Conservation (phyloP, 2,888 invertebrate species). For the Sinopyrophorus schimmeli region DNA sequence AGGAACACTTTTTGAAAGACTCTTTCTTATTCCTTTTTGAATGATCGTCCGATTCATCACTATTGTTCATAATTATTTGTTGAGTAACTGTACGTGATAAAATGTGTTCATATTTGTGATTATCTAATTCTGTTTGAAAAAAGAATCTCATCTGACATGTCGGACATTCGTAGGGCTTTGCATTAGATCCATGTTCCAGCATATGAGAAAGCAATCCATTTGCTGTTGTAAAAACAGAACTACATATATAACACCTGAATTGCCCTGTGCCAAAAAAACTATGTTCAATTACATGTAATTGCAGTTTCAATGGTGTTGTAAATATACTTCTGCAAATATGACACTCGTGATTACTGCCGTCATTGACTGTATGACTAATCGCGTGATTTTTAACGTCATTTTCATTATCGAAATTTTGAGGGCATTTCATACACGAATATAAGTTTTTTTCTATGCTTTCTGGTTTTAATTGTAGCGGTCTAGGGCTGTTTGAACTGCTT, state of each 20-base stretch:
- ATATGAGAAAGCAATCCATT: slow-evolving; percentile 82
- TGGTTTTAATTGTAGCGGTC: slow-evolving; percentile 14
- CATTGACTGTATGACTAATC: slow-evolving; percentile 16
- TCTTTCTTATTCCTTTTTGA: slow-evolving; percentile 10
- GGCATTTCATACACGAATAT: slow-evolving; percentile 70
- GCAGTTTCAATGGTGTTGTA: slow-evolving; percentile 79
- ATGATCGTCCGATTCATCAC: slow-evolving; percentile 6
- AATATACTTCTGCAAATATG: slow-evolving; percentile 76
- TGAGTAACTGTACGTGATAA: slow-evolving; percentile 13
- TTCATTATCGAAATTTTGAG: slow-evolving; percentile 65
- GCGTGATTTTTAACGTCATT: slow-evolving; percentile 46
- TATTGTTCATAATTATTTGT: slow-evolving; percentile 12
- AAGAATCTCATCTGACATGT: slow-evolving; percentile 85
- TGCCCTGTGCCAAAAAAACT: slow-evolving; percentile 85
- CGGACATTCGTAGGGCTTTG: slow-evolving; percentile 83
- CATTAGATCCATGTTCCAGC: slow-evolving; percentile 74
- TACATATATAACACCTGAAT: slow-evolving; percentile 87
- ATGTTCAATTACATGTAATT: slow-evolving; percentile 89
- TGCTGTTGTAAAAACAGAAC: slow-evolving; percentile 83
- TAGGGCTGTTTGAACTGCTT: slow-evolving; percentile 24
- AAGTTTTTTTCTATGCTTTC: slow-evolving; percentile 49
- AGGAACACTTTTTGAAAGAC: slow-evolving; percentile 15
- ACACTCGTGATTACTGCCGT: slow-evolving; percentile 44
- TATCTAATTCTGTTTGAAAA: slow-evolving; percentile 88
- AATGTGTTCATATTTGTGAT: slow-evolving; percentile 63